These are phyloP conservation scores for Campoletis raptor DNA, from an alignment of 2,888 invertebrate genomes.

Conservation along the genomic window DNA sequence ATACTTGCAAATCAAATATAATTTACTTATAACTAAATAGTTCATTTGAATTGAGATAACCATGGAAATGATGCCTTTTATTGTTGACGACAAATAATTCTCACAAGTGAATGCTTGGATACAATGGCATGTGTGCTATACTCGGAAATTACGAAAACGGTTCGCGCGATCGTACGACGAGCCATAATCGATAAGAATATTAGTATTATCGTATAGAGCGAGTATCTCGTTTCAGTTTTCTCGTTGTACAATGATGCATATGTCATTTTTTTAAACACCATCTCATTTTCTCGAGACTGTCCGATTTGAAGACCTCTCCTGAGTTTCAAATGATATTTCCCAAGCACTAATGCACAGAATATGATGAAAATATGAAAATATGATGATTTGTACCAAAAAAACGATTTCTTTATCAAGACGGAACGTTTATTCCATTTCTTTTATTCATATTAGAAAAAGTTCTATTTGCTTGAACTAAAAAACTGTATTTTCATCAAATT, in stretches of 20 bases:
- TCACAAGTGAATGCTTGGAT: not conserved
- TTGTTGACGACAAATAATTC: not conserved
- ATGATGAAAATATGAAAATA: not conserved
- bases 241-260: not conserved
- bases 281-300: not conserved
- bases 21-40: too few species aligned
- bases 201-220: not conserved
- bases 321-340: not conserved
- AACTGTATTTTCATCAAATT: too few species aligned
- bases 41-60: not conserved
- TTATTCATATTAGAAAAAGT: too few species aligned
- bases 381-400: not conserved
- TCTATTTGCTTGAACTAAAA: too few species aligned
- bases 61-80: not conserved
- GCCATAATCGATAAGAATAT: constrained; percentile 16
- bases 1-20: not conserved
- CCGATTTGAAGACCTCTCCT: not conserved
- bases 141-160: not conserved
- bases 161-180: not conserved
- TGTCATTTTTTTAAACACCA: not conserved
- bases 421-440: too few species aligned
- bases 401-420: too few species aligned
- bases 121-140: not conserved
- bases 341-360: not conserved
- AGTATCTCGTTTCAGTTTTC: not conserved